Evolutionary conservation across 2,113 vertebrate genomes (phyloP).

Genomic region (Scopus umbretta): DNA sequence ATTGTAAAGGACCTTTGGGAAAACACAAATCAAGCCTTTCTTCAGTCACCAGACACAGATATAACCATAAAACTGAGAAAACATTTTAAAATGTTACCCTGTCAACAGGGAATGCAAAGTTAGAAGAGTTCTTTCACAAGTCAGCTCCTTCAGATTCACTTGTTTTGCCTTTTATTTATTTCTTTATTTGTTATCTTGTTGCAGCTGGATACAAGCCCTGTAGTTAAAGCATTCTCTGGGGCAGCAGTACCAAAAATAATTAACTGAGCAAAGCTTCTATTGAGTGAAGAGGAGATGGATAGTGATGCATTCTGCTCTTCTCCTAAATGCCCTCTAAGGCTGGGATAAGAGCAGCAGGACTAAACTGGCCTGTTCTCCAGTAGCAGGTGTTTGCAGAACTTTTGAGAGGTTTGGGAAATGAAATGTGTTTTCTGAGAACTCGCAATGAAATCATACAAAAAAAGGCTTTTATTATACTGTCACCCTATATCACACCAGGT

Average conservation of each 20-base stretch:
- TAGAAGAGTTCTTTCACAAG: background rate
- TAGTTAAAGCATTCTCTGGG: background rate
- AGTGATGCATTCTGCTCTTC: accelerated
- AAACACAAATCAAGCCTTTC: background rate
- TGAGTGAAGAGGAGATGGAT: background rate
- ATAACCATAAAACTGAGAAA: background rate
- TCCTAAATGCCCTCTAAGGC: background rate
- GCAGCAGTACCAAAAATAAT: background rate
- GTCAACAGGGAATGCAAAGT: background rate
- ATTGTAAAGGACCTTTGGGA: background rate
- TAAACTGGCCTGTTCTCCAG: background rate
- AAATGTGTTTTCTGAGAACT: background rate
- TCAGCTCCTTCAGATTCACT: background rate
- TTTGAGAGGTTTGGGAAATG: background rate
- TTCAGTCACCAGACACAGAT: background rate
- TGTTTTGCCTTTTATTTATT: background rate
- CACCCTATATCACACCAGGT: background rate
- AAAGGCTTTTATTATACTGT: background rate
- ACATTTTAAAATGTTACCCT: background rate
- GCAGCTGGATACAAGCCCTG: background rate
- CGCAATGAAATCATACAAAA: background rate
- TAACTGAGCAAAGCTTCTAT: background rate
- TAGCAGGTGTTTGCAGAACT: background rate
- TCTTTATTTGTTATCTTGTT: background rate
- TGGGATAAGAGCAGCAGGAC: background rate